These are phyloP conservation scores for Agrochola litura DNA, from an alignment of 2,888 invertebrate genomes.

Conservation along the genomic window DNA sequence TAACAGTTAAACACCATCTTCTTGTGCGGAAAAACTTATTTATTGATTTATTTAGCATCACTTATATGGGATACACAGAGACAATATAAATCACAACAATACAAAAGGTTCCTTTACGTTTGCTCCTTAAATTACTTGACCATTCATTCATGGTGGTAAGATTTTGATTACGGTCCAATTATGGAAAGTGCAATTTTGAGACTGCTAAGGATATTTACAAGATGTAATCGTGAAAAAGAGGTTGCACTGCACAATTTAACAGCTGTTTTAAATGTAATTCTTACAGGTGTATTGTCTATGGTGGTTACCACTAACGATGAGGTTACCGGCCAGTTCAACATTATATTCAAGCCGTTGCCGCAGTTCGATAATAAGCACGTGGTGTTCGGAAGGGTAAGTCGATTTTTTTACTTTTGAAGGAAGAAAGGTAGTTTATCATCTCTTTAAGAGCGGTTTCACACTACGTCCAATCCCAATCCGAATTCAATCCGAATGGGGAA, in stretches of 20 bases:
- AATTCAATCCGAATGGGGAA: too few species aligned
- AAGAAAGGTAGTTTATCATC: not conserved
- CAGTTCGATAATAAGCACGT: conserved; percentile 89
- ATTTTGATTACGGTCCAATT: not conserved
- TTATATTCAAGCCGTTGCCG: conserved; percentile 89
- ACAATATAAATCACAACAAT: not conserved
- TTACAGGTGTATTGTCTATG: conserved; percentile 89
- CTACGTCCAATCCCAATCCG: too few species aligned
- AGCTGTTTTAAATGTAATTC: not conserved
- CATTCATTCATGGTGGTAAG: not conserved
- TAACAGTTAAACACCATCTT: not conserved
- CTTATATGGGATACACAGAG: not conserved
- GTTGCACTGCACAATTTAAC: not conserved
- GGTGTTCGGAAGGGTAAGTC: conserved; percentile 90
- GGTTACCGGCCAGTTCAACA: conserved; percentile 90
- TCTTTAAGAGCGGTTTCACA: not conserved
- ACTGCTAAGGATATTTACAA: not conserved
- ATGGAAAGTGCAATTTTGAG: not conserved
- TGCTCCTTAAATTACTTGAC: not conserved
- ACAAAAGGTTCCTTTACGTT: not conserved
- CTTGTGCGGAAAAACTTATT: not conserved
- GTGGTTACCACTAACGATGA: conserved; percentile 81
- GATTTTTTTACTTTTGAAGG: not conserved
- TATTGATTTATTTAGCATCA: not conserved
- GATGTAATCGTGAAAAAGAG: not conserved